Conservation (phyloP, 2,797 vertebrate species). For the Hypotaenidia okinawae region DNA sequence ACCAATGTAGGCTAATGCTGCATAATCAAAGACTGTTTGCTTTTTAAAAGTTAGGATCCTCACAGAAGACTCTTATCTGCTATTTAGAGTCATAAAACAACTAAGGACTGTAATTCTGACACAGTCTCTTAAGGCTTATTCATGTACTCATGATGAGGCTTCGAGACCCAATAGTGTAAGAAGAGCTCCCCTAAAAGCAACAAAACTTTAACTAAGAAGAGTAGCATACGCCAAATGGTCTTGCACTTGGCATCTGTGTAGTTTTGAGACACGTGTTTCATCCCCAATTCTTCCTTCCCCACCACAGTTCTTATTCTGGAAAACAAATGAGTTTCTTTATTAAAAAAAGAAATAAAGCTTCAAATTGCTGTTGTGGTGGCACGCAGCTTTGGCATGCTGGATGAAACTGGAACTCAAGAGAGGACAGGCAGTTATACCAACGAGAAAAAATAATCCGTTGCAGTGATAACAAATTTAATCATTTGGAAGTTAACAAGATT, state of each 20-base stretch:
- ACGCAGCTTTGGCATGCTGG: not conserved
- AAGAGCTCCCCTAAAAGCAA: constrained; percentile 5
- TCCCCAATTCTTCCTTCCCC: not conserved
- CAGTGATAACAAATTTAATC: not conserved
- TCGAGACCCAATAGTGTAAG: not conserved
- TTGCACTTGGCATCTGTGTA: not conserved
- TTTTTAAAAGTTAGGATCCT: not conserved
- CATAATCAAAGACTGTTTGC: not conserved
- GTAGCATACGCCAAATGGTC: not conserved
- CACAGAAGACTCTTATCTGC: not conserved
- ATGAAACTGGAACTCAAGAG: not conserved
- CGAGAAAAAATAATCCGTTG: not conserved
- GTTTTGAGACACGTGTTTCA: not conserved
- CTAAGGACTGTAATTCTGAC: not conserved
- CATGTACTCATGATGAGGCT: not conserved
- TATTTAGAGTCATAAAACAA: not conserved
- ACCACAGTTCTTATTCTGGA: not conserved
- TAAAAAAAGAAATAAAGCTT: not conserved
- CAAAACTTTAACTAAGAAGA: not conserved
- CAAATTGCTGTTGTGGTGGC: not conserved
- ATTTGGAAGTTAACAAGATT: not conserved
- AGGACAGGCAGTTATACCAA: not conserved
- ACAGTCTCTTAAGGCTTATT: not conserved
- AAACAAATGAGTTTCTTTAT: not conserved
- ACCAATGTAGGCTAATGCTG: not conserved